Evolutionary conservation across 2,797 vertebrate genomes (phyloP), one percentile per base, ranked within the genome.

Genomic region (Malacoctenus gilli): DNA sequence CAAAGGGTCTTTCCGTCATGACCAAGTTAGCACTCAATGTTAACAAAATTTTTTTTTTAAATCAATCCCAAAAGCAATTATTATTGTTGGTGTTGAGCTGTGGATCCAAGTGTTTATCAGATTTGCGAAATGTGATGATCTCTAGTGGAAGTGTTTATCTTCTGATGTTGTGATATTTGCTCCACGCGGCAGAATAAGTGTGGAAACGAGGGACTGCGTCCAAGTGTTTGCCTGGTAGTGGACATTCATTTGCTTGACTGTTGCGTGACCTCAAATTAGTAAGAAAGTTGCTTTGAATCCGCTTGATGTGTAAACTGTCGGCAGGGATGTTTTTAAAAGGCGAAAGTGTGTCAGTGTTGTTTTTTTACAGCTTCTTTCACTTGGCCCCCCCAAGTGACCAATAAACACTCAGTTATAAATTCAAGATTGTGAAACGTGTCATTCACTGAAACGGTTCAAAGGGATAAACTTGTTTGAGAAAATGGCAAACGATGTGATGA

Each of bases 41-140:
- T n/a, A n/a, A n/a, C n/a, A n/a, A n/a, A 28, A 28, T 6, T 6
- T 6, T 6, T 6, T 28, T 5, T 2, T 28, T 9, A 43, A 54
- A 15, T 36, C 28, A 8, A n/a, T 39, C 32, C 7, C 23, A 15
- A 49, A 54, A 59, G 46, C 47, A 38, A 32, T 18, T 16, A 15
- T 37, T 1, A 48, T 25, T 28, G 9, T 28, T 5, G 21, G 22
- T 22, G 28, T 35, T 37, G 9, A 52, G 25, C 3, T 32, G 8
- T 20, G 53, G 30, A 44, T 49, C 22, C 38, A 19, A 36, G 2
- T 49, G 13, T 41, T 16, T 21, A 25, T 28, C 13, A 40, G 32
- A 21, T 10, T 35, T 12, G 12, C 10, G 11, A 32, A 8, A 50
- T 8, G 30, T 12, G 19, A 11, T 51, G 20, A 23, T 11, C 31